Conservation (phyloP, 2,113 vertebrate species). For the Lycaon pictus region DNA sequence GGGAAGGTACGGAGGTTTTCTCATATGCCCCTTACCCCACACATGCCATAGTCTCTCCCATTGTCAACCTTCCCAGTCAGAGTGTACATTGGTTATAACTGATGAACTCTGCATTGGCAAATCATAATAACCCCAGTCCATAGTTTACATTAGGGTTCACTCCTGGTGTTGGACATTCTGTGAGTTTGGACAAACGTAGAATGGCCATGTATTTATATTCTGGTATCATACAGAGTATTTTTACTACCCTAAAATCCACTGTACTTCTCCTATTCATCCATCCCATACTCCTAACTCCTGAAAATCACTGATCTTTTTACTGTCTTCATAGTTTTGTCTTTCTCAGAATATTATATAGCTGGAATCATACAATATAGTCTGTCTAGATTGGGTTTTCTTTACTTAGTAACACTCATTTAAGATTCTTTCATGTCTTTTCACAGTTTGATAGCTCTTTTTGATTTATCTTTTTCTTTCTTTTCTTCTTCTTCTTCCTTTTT, state of each 20-base stretch:
- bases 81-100: not conserved
- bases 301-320: not conserved
- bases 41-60: not conserved
- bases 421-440: not conserved
- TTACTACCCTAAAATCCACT: not conserved
- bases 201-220: not conserved
- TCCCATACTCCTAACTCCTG: not conserved
- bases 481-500: not conserved
- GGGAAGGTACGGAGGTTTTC: not conserved
- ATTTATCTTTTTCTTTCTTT: not conserved
- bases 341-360: not conserved
- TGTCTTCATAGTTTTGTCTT: not conserved
- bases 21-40: not conserved
- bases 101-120: not conserved
- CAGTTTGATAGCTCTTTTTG: not conserved
- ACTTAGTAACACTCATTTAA: not conserved
- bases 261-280: not conserved
- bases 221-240: not conserved
- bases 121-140: not conserved
- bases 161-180: not conserved
- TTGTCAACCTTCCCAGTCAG: not conserved
- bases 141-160: not conserved
- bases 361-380: not conserved
- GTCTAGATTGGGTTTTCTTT: not conserved
- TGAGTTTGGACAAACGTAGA: not conserved